phyloP scores from a whole-genome alignment of 2,113 vertebrate genomes.

The Diglossa brunneiventris region DNA sequence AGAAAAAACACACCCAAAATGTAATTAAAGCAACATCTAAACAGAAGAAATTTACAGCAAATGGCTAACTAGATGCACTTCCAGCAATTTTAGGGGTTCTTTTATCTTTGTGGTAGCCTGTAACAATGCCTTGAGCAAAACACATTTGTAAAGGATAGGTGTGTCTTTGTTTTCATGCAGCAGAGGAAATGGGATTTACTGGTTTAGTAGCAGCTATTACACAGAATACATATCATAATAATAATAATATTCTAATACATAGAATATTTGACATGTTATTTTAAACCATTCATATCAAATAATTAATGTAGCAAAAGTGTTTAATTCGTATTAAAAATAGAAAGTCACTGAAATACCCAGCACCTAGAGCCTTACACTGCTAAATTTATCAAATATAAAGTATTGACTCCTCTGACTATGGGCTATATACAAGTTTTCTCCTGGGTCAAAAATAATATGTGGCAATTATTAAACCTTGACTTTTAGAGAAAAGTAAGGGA shows the following conservation, averaged over 20 bases:
- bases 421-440: neutral
- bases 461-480: neutral
- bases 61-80: conserved; percentile 57
- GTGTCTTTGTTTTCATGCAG: conserved; percentile 12
- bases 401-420: neutral
- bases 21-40: conserved; percentile 74
- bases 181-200: neutral
- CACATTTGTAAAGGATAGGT: neutral
- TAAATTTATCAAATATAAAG: neutral
- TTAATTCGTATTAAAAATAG: neutral
- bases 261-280: neutral
- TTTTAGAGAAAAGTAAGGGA: neutral
- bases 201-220: neutral
- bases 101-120: conserved; percentile 56
- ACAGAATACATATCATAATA: neutral
- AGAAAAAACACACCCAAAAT: conserved; percentile 2
- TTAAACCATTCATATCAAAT: neutral
- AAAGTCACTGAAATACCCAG: neutral
- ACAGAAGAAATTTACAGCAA: conserved; percentile 28
- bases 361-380: neutral
- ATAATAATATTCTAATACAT: neutral
- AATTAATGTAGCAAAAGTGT: neutral
- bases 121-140: conserved; percentile 68
- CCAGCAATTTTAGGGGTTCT: conserved; percentile 42
- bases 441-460: neutral